Base-by-base conservation (phyloP, 2,797 vertebrate species). In the Diplodus puntazzo region DNA sequence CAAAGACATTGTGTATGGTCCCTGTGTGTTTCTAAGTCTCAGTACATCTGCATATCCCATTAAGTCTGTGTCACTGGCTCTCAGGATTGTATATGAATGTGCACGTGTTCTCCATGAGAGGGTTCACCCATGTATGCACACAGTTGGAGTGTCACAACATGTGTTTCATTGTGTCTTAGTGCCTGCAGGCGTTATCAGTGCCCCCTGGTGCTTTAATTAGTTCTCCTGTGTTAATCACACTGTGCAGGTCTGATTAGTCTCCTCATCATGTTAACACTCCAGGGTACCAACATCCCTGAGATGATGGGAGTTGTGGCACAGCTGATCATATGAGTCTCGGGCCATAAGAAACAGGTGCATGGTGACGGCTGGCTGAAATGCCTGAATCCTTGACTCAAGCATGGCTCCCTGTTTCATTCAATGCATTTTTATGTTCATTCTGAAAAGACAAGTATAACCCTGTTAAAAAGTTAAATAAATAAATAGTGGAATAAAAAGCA, bases 221-320 rank as follows among this genome's bases (percentile, higher is more conserved):
- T 78, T 77, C 63, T 76, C 61, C 75, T 6, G 20, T 69, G 43
- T 52, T 82, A 87, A 76, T 84, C 70, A 59, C n/a, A 57, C 30
- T 16, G 46, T 60, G 72, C 63, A 61, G 61, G 59, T 80, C 73
- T 76, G 55, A 88, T 87, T 77, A 73, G 67, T 81, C 18, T 17
- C 2, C 61, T 88, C 67, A 62, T 73, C 81, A 83, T 84, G 63
- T 80, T 57, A 87, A 65, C 82, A 52, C 50, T 59, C 27, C 27
- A 12, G 69, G 46, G 64, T 69, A 25, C 42, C 57, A 61, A 21
- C 53, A 77, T 81, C 39, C 30, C 21, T n/a, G 62, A 73, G 46
- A 67, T 69, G 72, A 63, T 63, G 57, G 57, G 52, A 53, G 68
- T 61, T n/a, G 46, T 13, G 27, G 18, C 50, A 2, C 25, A 39